Evolutionary conservation across 2,113 vertebrate species (phyloP).

Genomic region (Hydrolagus affinis): DNA sequence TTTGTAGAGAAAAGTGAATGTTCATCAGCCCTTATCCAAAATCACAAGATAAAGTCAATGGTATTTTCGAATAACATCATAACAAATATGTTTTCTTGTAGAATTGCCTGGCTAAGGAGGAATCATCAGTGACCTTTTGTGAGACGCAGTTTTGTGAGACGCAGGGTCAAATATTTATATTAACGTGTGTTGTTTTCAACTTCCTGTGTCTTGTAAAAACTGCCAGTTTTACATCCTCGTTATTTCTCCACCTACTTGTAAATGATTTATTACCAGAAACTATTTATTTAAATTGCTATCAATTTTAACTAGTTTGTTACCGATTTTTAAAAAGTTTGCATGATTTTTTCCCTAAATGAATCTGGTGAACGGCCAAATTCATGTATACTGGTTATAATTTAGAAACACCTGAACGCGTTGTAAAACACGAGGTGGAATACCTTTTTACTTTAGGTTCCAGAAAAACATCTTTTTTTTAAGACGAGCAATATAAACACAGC

Average conservation of each 20-base stretch:
- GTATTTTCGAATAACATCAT: background rate
- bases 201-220: too few species aligned
- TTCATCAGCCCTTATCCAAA: background rate
- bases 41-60: background rate
- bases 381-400: background rate
- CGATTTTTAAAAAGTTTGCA: background rate
- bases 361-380: background rate
- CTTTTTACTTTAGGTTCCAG: constrained; percentile 5
- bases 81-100: background rate
- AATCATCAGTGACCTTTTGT: background rate
- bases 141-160: background rate
- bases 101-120: background rate
- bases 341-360: background rate
- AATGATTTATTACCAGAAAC: too few species aligned
- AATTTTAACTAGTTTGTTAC: too few species aligned
- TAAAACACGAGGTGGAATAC: background rate
- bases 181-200: too few species aligned
- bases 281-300: too few species aligned
- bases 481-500: constrained; percentile 13
- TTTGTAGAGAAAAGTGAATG: background rate
- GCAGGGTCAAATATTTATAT: too few species aligned
- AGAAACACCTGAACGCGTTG: background rate
- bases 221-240: too few species aligned
- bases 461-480: constrained; percentile 31
- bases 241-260: background rate